Evolutionary conservation across 2,113 vertebrate species (phyloP), one percentile per base, ranked within the genome.

Genomic region (Fulica atra): DNA sequence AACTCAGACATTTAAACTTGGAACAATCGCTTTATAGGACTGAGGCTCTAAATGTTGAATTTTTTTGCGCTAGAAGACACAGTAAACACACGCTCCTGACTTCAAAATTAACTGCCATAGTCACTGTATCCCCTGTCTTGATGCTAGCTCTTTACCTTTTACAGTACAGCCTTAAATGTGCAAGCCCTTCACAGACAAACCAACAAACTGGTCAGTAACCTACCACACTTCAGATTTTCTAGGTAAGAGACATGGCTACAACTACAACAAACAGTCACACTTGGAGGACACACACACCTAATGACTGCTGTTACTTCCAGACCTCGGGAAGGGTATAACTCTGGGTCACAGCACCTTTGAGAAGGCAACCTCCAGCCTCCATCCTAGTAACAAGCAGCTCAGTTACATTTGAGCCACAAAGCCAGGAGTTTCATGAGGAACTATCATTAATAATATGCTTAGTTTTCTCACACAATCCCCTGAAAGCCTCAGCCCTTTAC

Each of bases 291-390:
- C 16, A 46, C 3, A 31, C 21, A 31, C 8, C 24, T 36, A 28
- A 40, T 16, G 36, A 74, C 1, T 50, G 72, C 54, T 59, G 31
- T 36, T 70, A 59, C 60, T 53, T 54, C 51, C 38, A 68, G 8
- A 15, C 60, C 33, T 38, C 16, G 33, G 40, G 36, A 80, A 90
- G 4, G 44, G 20, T 25, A 81, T n/a, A 54, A 35, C 61, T 9
- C 9, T 28, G 35, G 72, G 51, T 28, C 19, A 50, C 3, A 0
- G 0, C 10, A 73, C 42, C 69, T 29, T 35, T 40, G 17, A 25
- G 36, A 59, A 82, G 12, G 46, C 40, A 78, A 23, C 20, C 28
- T 64, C 46, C 21, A 12, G 26, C 23, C 71, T 33, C 29, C 53
- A 50, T 20, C 13, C 1, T 2, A 74, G 46, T 8, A 57, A 40